Conservation (phyloP, 2,888 invertebrate genomes). For the Microplitis deprimator region DNA sequence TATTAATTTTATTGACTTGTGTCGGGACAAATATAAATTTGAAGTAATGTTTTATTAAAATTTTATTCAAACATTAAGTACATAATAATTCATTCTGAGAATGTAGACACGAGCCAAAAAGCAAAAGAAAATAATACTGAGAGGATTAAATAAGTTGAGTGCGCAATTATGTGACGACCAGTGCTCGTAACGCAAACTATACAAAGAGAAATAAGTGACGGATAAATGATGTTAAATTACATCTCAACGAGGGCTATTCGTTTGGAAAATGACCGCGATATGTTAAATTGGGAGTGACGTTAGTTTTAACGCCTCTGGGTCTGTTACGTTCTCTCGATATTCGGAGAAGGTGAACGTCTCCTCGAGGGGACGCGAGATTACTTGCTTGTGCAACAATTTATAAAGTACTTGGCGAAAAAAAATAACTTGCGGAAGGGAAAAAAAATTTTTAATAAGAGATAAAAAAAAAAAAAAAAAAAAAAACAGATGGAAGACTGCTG, state of each 20-base stretch:
- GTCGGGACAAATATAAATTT: neutral
- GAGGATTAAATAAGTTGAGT: neutral
- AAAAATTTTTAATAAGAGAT: neutral
- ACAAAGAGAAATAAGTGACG: conserved; percentile 15
- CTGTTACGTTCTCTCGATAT: conserved; percentile 13
- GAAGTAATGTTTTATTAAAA: neutral
- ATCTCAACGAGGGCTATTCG: conserved; percentile 31
- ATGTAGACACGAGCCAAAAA: neutral
- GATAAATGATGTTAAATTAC: conserved; percentile 36
- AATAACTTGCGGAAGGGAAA: neutral
- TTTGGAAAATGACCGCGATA: conserved; percentile 27
- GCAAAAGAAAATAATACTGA: neutral
- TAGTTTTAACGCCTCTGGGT: conserved; percentile 10
- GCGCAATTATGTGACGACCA: conserved; percentile 9
- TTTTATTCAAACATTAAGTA: neutral
- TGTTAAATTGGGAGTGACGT: conserved; percentile 30
- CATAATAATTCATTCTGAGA: neutral
- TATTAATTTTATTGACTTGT: neutral
- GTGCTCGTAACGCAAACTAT: neutral
- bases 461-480: conserved; percentile 22
- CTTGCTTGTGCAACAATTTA: conserved; percentile 24
- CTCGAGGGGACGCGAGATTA: conserved; percentile 25
- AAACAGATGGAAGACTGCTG: neutral
- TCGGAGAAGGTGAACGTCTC: conserved; percentile 33
- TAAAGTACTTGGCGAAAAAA: neutral